Evolutionary conservation across 2,797 vertebrate genomes (phyloP).

Genomic region (Dendrocincla fuliginosa): DNA sequence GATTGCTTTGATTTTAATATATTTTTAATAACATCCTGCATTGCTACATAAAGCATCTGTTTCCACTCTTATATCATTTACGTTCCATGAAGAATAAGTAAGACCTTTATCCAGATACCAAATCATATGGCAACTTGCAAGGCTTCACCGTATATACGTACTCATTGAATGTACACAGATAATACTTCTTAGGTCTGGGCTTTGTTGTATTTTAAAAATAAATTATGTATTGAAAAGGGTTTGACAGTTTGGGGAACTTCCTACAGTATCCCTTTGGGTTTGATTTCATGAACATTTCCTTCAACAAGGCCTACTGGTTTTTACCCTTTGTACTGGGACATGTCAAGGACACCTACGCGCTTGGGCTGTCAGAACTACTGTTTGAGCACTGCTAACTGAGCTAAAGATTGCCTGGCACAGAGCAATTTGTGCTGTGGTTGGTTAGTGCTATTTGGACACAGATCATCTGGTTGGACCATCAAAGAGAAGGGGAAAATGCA

Average conservation of each 20-base stretch:
- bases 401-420: rapidly evolving
- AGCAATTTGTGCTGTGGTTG: not conserved
- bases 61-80: not conserved
- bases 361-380: not conserved
- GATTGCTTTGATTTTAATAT: not conserved
- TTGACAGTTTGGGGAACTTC: not conserved
- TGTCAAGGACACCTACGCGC: not conserved
- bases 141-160: not conserved
- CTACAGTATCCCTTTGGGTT: not conserved
- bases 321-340: not conserved
- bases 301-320: not conserved
- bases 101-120: not conserved
- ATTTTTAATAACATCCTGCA: not conserved
- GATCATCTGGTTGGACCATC: not conserved
- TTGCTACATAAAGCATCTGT: not conserved
- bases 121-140: not conserved
- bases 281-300: not conserved
- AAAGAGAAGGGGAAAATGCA: not conserved
- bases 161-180: not conserved
- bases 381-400: rapidly evolving
- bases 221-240: not conserved
- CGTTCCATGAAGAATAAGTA: not conserved
- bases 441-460: not conserved
- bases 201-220: not conserved
- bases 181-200: rapidly evolving